These are phyloP conservation scores for Mechanitis mazaeus DNA, from an alignment of 2,888 invertebrate species.

Conservation along the genomic window DNA sequence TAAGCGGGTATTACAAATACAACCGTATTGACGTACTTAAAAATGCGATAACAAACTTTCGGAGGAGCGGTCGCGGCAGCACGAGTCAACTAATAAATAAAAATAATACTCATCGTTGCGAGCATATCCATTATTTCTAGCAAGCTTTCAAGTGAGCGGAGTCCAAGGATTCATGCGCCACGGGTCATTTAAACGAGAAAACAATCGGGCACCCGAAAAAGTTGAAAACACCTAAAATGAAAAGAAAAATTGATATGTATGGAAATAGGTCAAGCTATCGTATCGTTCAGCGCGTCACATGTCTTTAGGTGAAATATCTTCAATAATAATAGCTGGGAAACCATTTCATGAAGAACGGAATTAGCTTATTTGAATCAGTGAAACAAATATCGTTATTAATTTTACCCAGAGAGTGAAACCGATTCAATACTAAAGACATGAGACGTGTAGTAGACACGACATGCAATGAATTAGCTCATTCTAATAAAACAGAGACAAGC, in stretches of 20 bases:
- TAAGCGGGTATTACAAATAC: too few species aligned
- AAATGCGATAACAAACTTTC: constrained; percentile 37
- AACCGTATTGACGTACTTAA: neutral
- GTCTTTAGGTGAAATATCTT: constrained; percentile 34
- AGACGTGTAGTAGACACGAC: constrained; percentile 48
- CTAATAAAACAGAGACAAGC: constrained; percentile 53
- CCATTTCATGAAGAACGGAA: too few species aligned
- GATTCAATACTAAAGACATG: constrained; percentile 39
- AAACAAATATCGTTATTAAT: too few species aligned
- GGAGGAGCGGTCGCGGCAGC: constrained; percentile 13
- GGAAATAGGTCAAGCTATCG: constrained; percentile 27
- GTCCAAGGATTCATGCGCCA: constrained; percentile 65
- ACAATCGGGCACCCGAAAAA: constrained; percentile 77
- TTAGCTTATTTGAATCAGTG: too few species aligned
- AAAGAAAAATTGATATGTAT: constrained; percentile 72
- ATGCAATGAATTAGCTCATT: constrained; percentile 61
- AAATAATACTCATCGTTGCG: constrained; percentile 76
- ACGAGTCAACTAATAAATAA: constrained; percentile 52
- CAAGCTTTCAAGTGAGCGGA: constrained; percentile 60
- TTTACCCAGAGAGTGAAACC: neutral
- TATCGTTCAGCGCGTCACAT: constrained; percentile 37
- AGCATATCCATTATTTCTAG: constrained; percentile 68
- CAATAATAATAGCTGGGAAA: too few species aligned
- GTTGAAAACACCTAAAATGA: constrained; percentile 78
- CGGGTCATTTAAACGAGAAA: constrained; percentile 75